A percentile compares a stretch with the other conserved stretches of the same genome.
Evolutionary conservation across 2,888 invertebrate species (phyloP).

Genomic region (Norana najaformis): DNA sequence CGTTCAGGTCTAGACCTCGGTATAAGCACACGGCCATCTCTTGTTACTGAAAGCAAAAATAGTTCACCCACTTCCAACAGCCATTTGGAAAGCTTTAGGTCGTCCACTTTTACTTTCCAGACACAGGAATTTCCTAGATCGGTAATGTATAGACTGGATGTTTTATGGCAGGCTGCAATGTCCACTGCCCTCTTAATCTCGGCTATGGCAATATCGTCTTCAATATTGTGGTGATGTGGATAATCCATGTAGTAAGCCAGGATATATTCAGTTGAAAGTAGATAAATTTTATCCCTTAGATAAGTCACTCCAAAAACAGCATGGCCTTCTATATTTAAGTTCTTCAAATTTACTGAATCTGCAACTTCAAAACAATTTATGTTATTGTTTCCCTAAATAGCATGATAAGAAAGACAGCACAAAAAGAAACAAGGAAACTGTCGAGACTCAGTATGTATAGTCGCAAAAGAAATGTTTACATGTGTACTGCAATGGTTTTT

Average conservation of each 20-base stretch:
- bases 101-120: background rate
- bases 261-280: slow-evolving; percentile 4
- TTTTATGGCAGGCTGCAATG: background rate
- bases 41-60: background rate
- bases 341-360: background rate
- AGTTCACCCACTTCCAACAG: background rate
- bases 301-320: background rate
- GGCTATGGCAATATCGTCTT: background rate
- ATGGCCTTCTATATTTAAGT: background rate
- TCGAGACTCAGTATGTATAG: background rate
- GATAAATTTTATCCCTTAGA: background rate
- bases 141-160: background rate
- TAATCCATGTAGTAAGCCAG: background rate
- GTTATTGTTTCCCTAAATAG: no score
- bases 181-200: background rate
- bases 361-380: background rate
- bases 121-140: background rate
- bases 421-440: background rate
- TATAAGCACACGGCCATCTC: background rate
- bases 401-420: background rate
- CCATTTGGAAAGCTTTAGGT: background rate
- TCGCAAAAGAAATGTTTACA: background rate
- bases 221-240: background rate
- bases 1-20: background rate
- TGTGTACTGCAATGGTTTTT: no score